Conservation (phyloP, 2,797 vertebrate genomes). For the Chiloscyllium punctatum region DNA sequence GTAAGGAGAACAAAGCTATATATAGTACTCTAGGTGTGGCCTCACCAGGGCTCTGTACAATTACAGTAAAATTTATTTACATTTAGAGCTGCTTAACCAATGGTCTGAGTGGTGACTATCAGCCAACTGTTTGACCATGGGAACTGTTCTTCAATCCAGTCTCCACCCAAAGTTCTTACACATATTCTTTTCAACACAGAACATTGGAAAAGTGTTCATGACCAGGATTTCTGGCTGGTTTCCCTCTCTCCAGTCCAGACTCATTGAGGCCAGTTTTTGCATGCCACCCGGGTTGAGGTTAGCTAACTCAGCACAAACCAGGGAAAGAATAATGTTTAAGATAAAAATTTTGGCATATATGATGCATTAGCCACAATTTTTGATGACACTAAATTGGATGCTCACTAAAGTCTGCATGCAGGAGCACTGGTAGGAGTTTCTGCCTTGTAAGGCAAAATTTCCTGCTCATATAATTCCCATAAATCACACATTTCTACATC, state of each 20-base stretch:
- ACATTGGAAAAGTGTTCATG: background rate
- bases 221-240: background rate
- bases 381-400: slow-evolving; percentile 32
- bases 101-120: background rate
- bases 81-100: background rate
- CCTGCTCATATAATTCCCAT: slow-evolving; percentile 21
- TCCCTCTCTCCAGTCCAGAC: background rate
- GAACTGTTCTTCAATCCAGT: background rate
- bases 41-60: background rate
- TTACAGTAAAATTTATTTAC: background rate
- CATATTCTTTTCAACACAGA: background rate
- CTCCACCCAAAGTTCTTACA: background rate
- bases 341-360: slow-evolving; percentile 22
- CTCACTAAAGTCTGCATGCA: background rate
- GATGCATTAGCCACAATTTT: slow-evolving; percentile 23
- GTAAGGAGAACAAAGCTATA: background rate
- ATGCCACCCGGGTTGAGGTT: background rate
- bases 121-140: background rate
- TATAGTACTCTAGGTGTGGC: background rate
- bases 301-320: slow-evolving; percentile 11
- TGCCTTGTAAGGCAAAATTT: slow-evolving; percentile 27
- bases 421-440: background rate
- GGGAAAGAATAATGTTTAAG: slow-evolving; percentile 5
- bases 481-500: slow-evolving; percentile 8
- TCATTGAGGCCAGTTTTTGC: background rate